Evolutionary conservation across 1,140 invertebrate species (phyloP), one percentile per base, ranked within the genome.

Genomic region (Acromyrmex heyeri): DNA sequence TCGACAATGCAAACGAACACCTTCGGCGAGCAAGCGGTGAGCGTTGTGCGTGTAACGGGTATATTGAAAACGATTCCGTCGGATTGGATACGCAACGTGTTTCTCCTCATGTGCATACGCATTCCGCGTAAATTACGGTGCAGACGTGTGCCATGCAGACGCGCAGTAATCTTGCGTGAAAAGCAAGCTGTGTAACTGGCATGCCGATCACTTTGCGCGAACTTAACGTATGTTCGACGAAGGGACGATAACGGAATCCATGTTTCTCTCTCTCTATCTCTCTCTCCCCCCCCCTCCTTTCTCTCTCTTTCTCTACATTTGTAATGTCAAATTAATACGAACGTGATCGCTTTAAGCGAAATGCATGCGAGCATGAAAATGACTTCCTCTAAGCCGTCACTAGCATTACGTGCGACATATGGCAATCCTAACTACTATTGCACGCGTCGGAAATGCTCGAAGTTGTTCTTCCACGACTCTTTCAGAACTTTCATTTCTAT

Each of bases 251-350:
- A 82, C 67, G 79, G 67, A 59, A 61, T 81, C 34, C 62, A 10
- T 18, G 30, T 27, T 2, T 24, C 24, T 24, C 24, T 24, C 24
- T 24, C 24, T 24, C 24, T 24, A 1, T 48, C 44, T 65, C 30
- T 38, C 14, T 65, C 34, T 65, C 59, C 14, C 61, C 3, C 3
- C 3, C 4, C 3, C 30, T 4, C 30, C 4, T 5, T 5, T 30
- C 6, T 67, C 53, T 69, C 38, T 70, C 53, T 59, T 8, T 50
- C 8, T 24, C 7, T 3, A 8, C 67, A 48, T 18, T 16, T 2
- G 16, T 72, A 61, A 73, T 18, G 38, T 61, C 79, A 57, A 72
- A 48, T 83, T 83, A 83, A 73, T 27, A 50, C 34, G 48, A 55
- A 69, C 30, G 64, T 69, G 48, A 79, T 27, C 61, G 16, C 65